These are phyloP conservation scores for Erythrocebus patas DNA, from an alignment of 2,113 vertebrate species.

Conservation along the genomic window DNA sequence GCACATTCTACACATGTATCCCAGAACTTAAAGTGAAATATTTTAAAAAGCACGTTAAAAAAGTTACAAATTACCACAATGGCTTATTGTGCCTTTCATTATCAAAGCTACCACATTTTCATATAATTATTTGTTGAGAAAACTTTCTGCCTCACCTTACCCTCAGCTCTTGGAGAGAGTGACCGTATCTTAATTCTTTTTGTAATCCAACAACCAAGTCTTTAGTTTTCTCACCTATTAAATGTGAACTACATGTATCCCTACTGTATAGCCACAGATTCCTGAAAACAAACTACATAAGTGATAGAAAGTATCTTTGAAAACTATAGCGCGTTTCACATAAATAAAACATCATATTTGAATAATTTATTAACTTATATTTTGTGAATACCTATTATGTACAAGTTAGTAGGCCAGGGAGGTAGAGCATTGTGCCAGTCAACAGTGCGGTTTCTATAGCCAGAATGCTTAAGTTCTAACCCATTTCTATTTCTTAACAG, in stretches of 20 bases:
- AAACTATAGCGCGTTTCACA: background rate
- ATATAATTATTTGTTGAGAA: background rate
- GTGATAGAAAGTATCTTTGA: background rate
- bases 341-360: background rate
- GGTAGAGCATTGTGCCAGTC: background rate
- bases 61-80: background rate
- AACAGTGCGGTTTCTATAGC: background rate
- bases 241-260: background rate
- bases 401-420: background rate
- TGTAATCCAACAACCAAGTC: background rate
- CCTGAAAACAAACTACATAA: background rate
- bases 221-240: background rate
- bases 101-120: background rate
- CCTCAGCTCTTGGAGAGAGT: background rate
- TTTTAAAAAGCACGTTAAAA: background rate
- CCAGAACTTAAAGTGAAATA: too few relatives aligned
- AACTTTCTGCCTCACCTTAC: background rate
- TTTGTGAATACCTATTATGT: background rate
- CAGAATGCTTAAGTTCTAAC: background rate
- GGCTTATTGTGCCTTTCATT: background rate
- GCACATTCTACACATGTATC: too few relatives aligned
- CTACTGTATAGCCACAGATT: background rate
- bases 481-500: background rate
- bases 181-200: background rate
- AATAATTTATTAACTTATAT: background rate